Base-by-base conservation (phyloP, 2,113 vertebrate genomes). In the Mugil cephalus region DNA sequence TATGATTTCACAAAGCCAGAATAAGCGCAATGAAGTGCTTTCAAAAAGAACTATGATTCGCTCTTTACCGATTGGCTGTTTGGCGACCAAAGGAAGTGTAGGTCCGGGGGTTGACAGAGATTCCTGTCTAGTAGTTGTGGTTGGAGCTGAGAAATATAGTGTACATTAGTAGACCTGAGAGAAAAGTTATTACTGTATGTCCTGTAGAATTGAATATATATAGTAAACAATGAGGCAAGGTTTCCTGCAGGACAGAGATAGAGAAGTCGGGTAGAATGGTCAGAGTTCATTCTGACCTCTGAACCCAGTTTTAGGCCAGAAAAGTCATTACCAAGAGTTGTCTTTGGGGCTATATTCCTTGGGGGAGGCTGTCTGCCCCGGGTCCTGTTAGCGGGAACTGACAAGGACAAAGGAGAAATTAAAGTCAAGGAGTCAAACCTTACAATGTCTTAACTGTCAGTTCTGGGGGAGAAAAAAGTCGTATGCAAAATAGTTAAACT, bases 141-240 rank as follows among this genome's bases (percentile, higher is more conserved):
- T 77, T 64, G 92, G 63, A 80, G 89, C 90, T 93, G 85, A 85
- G 86, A 88, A 92, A 90, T 82, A 92, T 87, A 91, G 62, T 85
- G 45, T 51, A 71, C 6, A 14, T 91, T 90, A 92, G 65, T 39
- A 77, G 60, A 80, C 70, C 73, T 82, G 46, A 36, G 35, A 70
- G 34, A 77, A 64, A 50, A 21, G 12, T 18, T 38, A 19, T 68
- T 17, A 12, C 7, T 50, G 10, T 48, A 56, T 75, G 39, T 71
- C 43, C 55, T 69, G 45, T 43, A 68, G 6, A 69, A 64, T 43
- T 30, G 39, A 50, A 30, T 61, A 8, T 47, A 17, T 10, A 62
- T 17, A 54, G 17, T 52, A 48, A 79, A 58, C 19, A 70, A 19
- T 19, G 35, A 42, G 38, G 34, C 50, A 60, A 30, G 42, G 34